A percentile compares a stretch with the other conserved stretches of the same genome.
phyloP scores from a whole-genome alignment of 2,888 invertebrate genomes.

The Ramazzottius varieornatus region DNA sequence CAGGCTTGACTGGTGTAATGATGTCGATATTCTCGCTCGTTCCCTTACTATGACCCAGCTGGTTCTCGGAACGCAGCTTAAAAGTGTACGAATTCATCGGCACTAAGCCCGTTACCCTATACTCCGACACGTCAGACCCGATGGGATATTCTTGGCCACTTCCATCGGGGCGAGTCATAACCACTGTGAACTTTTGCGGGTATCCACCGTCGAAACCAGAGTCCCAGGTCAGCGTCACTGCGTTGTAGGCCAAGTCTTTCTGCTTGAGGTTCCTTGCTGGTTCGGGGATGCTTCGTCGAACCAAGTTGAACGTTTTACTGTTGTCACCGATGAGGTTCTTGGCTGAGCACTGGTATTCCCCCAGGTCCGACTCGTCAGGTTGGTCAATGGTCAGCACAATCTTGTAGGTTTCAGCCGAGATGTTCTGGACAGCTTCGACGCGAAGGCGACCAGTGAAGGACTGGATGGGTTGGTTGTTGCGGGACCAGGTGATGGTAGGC shows the following conservation, averaged over 20 bases:
- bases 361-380: neutral
- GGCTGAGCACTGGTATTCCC: neutral
- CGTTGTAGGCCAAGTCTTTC: neutral
- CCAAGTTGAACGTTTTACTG: neutral
- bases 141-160: neutral
- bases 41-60: neutral
- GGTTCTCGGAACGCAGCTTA: neutral
- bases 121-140: neutral
- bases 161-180: conserved; percentile 2
- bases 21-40: neutral
- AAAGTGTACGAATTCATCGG: neutral
- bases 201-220: conserved; percentile 18
- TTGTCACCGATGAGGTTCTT: neutral
- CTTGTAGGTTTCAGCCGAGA: neutral
- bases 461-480: conserved; percentile 12
- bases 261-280: neutral
- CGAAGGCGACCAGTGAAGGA: conserved; percentile 6
- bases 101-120: neutral
- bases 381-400: neutral
- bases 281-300: neutral
- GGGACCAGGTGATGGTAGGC: conserved; percentile 15
- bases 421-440: neutral
- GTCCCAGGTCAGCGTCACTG: conserved; percentile 12
- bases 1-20: neutral
- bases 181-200: conserved; percentile 13